Percentiles rank a stretch among this genome's conserved stretches.
Evolutionary conservation across 1,140 invertebrate genomes (phyloP).

Genomic region (Neotoxoptera formosana): DNA sequence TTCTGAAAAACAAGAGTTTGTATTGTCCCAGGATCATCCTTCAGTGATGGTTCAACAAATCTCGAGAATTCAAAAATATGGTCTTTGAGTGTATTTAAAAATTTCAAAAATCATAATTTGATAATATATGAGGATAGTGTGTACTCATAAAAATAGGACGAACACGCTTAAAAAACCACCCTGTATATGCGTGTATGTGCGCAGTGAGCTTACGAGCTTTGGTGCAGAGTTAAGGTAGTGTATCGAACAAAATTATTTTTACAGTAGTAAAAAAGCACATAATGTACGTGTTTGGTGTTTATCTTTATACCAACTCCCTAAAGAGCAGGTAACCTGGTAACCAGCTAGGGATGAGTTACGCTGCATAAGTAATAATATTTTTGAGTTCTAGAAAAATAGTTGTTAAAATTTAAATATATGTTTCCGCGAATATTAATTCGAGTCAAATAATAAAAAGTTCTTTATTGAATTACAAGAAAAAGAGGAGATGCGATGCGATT

Average conservation of each 20-base stretch:
- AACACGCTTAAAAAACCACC: no score
- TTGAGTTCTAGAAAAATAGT: not conserved
- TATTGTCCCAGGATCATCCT: no score
- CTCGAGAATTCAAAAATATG: no score
- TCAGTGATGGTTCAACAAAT: no score
- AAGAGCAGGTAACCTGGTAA: no score
- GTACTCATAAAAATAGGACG: no score
- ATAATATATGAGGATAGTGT: no score
- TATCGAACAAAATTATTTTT: not conserved
- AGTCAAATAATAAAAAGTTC: not conserved
- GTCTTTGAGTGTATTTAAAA: no score
- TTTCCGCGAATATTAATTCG: not conserved
- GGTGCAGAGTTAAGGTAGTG: not conserved
- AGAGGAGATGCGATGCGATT: not conserved
- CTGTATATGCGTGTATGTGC: not conserved
- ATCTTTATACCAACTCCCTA: not conserved
- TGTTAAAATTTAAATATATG: not conserved
- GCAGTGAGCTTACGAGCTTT: not conserved
- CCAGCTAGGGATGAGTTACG: not conserved
- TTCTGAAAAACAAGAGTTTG: no score
- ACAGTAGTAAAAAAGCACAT: not conserved
- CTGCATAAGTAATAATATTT: not conserved
- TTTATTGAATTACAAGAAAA: not conserved
- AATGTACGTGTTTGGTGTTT: not conserved
- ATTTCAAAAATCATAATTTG: no score